A percentile compares a stretch with the other conserved stretches of the same genome.
Evolutionary conservation across 2,888 invertebrate species (phyloP).

Genomic region (Xanthorhoe designata): DNA sequence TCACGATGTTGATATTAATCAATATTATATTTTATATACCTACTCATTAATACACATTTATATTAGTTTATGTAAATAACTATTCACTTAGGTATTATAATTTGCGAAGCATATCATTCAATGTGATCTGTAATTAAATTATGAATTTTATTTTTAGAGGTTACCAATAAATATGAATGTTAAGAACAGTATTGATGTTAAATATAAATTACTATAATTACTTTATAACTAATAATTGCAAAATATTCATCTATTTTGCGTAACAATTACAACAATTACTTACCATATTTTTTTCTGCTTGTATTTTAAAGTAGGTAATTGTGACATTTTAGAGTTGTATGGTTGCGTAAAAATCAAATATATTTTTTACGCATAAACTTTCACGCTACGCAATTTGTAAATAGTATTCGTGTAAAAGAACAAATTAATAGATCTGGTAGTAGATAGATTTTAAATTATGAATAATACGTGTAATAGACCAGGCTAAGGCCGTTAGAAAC

Average conservation of each 20-base stretch:
- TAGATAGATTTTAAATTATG: background rate
- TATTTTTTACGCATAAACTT: background rate
- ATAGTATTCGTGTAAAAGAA: background rate
- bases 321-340: too few species aligned
- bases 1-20: background rate
- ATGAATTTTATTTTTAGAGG: constrained; percentile 21
- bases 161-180: constrained; percentile 10
- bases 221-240: background rate
- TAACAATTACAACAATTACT: background rate
- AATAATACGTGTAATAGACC: background rate
- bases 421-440: background rate
- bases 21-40: background rate
- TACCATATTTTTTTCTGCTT: too few species aligned
- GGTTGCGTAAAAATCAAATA: too few species aligned
- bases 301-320: too few species aligned
- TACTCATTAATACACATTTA: background rate
- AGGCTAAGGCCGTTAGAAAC: background rate
- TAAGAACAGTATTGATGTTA: constrained; percentile 12
- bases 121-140: constrained; percentile 39
- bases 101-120: constrained; percentile 44
- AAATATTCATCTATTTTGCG: background rate
- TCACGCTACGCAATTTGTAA: background rate
- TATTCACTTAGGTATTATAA: constrained; percentile 25
- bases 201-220: background rate
- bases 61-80: constrained; percentile 9